Base-by-base conservation (phyloP, 2,797 vertebrate genomes). In the Microctenopoma steveboyesi region DNA sequence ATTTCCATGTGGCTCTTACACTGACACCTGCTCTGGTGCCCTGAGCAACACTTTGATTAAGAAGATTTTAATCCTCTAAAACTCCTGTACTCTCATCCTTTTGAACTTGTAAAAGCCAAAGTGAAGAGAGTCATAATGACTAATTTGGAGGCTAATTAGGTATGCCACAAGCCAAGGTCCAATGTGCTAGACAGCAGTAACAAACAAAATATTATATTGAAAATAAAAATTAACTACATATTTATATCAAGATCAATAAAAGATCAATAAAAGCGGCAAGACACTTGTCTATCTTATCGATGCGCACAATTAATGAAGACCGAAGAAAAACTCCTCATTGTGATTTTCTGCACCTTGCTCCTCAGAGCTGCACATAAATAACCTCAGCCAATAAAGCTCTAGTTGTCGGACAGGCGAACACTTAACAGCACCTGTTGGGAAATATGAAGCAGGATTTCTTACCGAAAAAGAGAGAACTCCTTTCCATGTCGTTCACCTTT, bases 401-500 rank as follows among this genome's bases (percentile, higher is more conserved):
- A 72, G 60, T 64, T 66, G 55, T 60, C 53, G 25, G 46, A 22
- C 14, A 42, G 13, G 12, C 37, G 51, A 39, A 50, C 61, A 59
- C 0, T 6, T 40, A 33, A 9, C 6, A 57, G 59, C 56, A 74
- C 52, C 65, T 78, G 51, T 67, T 64, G 48, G 47, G 54, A 39
- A 61, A 54, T 2, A 15, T 0, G 16, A 8, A 0, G 54, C 15
- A n/a, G 4, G 4, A 18, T 79, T 27, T 54, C 88, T 88, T 88
- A 92, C 91, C 90, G 88, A 74, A 18, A 84, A 81, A 74, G 35
- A 57, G 48, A 72, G 28, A 78, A 71, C 71, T 88, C 77, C 67
- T 87, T 78, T 88, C 85, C 88, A 91, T 91, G 59, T 82, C 76
- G 76, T 61, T 77, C 83, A 76, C 73, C 76, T 88, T 58, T 79